Conservation (phyloP, 2,888 invertebrate genomes). For the Galeopsomyia nigrocyanea region DNA sequence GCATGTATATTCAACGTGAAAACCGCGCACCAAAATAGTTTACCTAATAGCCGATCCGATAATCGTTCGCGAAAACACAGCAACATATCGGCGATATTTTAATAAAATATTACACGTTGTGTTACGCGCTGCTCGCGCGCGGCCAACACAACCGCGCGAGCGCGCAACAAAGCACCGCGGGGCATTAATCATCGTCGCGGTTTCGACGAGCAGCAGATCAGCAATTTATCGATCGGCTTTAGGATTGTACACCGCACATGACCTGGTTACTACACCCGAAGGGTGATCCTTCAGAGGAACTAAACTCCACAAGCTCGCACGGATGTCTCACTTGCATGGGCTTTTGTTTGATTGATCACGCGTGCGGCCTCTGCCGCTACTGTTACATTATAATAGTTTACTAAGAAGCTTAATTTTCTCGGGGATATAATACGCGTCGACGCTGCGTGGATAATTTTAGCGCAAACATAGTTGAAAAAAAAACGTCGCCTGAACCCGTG, state of each 20-base stretch:
- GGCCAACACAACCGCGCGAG: slow-evolving; percentile 24
- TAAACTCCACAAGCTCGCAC: too few relatives aligned
- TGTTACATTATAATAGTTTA: too few relatives aligned
- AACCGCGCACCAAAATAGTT: background rate
- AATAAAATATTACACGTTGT: slow-evolving; percentile 30
- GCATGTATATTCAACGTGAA: background rate
- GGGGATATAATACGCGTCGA: too few relatives aligned
- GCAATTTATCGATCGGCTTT: slow-evolving; percentile 42
- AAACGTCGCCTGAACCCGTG: too few relatives aligned
- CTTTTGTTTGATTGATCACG: too few relatives aligned
- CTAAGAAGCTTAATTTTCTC: too few relatives aligned
- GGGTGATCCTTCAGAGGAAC: too few relatives aligned
- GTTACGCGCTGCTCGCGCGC: background rate
- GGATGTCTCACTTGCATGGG: too few relatives aligned
- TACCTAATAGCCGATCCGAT: background rate
- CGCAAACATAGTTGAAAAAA: too few relatives aligned
- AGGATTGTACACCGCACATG: too few relatives aligned
- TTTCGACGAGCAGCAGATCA: slow-evolving; percentile 37
- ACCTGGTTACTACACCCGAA: too few relatives aligned
- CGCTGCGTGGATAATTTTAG: too few relatives aligned
- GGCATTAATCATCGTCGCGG: slow-evolving; percentile 45
- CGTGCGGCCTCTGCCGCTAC: background rate
- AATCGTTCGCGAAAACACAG: slow-evolving; percentile 7
- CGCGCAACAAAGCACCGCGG: slow-evolving; percentile 10
- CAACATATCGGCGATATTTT: slow-evolving; percentile 1